Base-by-base conservation (phyloP, 2,113 vertebrate genomes). In the Mola mola region DNA sequence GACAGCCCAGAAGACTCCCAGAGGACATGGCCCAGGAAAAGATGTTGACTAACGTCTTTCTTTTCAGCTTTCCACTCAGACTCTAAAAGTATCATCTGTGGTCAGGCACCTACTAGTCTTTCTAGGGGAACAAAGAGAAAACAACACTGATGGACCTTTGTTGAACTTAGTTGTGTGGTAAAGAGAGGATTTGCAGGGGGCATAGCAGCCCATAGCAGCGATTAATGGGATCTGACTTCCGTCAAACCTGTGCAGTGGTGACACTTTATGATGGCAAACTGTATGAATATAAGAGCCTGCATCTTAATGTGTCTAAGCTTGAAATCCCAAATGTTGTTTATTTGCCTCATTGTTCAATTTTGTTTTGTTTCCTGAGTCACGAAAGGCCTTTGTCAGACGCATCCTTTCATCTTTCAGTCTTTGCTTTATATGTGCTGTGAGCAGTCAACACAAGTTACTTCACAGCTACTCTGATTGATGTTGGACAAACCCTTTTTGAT, bases 381-480 rank as follows among this genome's bases (percentile, higher is more conserved):
- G 8, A 38, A 46, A 46, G 49, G 68, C 75, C 59, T 86, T 81
- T 79, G 78, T 85, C 56, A 67, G 15, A 8, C 47, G 52, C 51
- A 17, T 73, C 66, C 41, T 77, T 83, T 85, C 59, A 79, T 75
- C 75, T 63, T 73, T 75, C 72, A 68, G 8, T 83, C 78, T 60
- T 58, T 72, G 60, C 79, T 78, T 60, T 31, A 42, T 31, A 42
- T 85, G 66, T 36, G 55, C 57, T 21, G 42, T 42, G 46, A 75
- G 37, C 53, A 76, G 59, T 59, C 42, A 78, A 76, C 65, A 73
- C 29, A 76, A 55, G 63, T 61, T 38, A 36, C 65, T 72, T 83
- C 75, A 78, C 22, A 51, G 52, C 57, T 20, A 53, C 76, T 67
- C 66, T 79, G 84, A 82, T 74, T 79, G 84, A 84, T 84, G 70